These are phyloP conservation scores for Diorhabda sublineata DNA, from an alignment of 1,140 invertebrate species.

Conservation along the genomic window DNA sequence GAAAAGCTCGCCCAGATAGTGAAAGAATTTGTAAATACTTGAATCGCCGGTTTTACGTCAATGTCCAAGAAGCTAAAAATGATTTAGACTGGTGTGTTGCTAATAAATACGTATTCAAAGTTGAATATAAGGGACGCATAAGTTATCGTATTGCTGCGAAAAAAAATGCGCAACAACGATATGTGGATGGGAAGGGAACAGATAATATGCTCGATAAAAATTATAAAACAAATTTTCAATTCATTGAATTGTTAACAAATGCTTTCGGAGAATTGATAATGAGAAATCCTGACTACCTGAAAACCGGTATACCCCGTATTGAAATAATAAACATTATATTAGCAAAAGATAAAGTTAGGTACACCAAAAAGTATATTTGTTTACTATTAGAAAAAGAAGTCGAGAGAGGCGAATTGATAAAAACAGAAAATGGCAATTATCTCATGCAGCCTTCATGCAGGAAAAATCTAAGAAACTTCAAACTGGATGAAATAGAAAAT, in stretches of 20 bases:
- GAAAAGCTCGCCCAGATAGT: slow-evolving; percentile 78
- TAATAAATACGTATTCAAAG: slow-evolving; percentile 72
- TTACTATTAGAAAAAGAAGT: slow-evolving; percentile 64
- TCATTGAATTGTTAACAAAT: slow-evolving; percentile 55
- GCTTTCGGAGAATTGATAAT: slow-evolving; percentile 65
- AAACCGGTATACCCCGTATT: slow-evolving; percentile 62
- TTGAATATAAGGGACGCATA: slow-evolving; percentile 81
- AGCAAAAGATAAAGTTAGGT: slow-evolving; percentile 59
- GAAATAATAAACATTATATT: slow-evolving; percentile 61
- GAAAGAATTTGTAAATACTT: slow-evolving; percentile 79
- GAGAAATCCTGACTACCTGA: slow-evolving; percentile 65
- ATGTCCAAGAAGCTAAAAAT: slow-evolving; percentile 64
- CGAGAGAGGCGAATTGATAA: slow-evolving; percentile 59
- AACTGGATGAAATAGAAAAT: slow-evolving; percentile 14
- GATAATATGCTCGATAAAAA: slow-evolving; percentile 13
- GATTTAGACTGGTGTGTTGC: slow-evolving; percentile 73
- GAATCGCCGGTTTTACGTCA: slow-evolving; percentile 66
- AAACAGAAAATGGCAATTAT: slow-evolving; percentile 63
- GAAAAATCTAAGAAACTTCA: slow-evolving; percentile 33
- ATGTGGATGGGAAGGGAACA: slow-evolving; percentile 36
- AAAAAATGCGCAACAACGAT: slow-evolving; percentile 55
- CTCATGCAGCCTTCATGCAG: slow-evolving; percentile 53
- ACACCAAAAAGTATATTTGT: slow-evolving; percentile 61
- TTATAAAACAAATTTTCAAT: slow-evolving; percentile 40
- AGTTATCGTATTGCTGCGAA: slow-evolving; percentile 80